phyloP scores from a whole-genome alignment of 2,113 vertebrate genomes.

The Rhizomys pruinosus region DNA sequence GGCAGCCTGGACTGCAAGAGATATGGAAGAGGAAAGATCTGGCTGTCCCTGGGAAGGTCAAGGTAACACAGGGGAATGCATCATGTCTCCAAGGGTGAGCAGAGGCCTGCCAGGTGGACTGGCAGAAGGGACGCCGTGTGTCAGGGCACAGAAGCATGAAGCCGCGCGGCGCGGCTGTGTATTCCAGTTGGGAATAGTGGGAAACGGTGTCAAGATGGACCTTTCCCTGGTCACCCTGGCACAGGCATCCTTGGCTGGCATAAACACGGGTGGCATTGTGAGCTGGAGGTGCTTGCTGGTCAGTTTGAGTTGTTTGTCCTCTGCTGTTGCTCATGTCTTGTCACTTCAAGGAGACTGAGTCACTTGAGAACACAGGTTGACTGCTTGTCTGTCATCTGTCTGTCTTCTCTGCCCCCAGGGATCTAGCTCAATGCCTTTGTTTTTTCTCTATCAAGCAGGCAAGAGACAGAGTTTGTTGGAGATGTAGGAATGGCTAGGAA shows the following conservation, averaged over 20 bases:
- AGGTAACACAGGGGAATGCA: background rate
- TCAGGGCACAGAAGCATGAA: slow-evolving; percentile 56
- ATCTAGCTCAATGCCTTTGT: background rate
- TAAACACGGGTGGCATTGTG: background rate
- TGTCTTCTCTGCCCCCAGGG: background rate
- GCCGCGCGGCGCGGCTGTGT: background rate
- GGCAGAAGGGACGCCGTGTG: background rate
- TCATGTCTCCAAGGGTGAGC: background rate
- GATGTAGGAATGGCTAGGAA: background rate
- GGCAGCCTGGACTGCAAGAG: background rate
- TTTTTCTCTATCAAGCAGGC: background rate
- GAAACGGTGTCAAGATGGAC: background rate
- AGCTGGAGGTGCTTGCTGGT: background rate
- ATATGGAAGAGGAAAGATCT: background rate
- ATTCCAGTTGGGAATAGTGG: background rate
- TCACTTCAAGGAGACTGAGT: slow-evolving; percentile 28
- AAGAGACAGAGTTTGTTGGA: background rate
- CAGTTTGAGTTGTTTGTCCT: background rate
- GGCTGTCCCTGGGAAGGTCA: slow-evolving; percentile 30
- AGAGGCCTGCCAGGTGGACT: slow-evolving; percentile 26
- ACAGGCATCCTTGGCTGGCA: background rate
- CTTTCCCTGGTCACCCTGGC: background rate
- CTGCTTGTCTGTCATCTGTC: background rate
- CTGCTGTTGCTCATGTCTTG: background rate
- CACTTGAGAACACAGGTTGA: background rate